These are phyloP conservation scores for Lithophane ornitopus DNA, from an alignment of 2,888 invertebrate genomes.

Conservation along the genomic window DNA sequence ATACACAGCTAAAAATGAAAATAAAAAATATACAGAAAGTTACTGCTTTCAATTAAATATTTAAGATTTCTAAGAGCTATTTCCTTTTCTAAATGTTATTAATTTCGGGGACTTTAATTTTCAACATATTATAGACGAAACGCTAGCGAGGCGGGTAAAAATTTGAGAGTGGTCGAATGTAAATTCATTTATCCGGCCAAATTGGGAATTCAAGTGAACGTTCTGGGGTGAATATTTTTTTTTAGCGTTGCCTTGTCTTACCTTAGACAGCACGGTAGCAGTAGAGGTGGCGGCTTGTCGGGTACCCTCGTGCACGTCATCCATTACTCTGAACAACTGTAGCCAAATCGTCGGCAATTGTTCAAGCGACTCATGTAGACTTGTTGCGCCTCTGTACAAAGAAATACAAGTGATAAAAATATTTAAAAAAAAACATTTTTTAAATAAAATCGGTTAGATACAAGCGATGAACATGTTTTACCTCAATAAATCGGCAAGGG, in stretches of 20 bases:
- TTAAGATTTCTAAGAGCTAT: background rate
- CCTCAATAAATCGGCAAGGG: conserved; percentile 95
- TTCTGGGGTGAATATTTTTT: background rate
- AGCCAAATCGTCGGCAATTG: conserved; percentile 93
- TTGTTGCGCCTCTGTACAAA: conserved; percentile 80
- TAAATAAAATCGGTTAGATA: background rate
- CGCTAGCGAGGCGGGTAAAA: background rate
- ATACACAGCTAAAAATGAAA: conserved; percentile 92
- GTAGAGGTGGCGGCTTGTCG: conserved; percentile 94
- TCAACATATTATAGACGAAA: background rate
- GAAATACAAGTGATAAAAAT: background rate
- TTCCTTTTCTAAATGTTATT: background rate
- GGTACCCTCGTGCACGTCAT: conserved; percentile 98
- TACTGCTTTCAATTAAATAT: background rate
- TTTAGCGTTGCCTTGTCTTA: conserved; percentile 73
- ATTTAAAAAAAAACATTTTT: background rate
- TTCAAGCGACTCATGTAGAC: conserved; percentile 80
- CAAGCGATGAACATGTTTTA: conserved; percentile 66
- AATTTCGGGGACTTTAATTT: no score
- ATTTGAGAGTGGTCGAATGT: background rate
- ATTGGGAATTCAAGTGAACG: background rate
- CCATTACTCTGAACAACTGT: conserved; percentile 97
- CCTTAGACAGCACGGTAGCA: conserved; percentile 93
- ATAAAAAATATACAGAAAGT: background rate
- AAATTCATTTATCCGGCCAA: background rate